Conservation (phyloP, 2,797 vertebrate genomes). For the Vireo griseus region DNA sequence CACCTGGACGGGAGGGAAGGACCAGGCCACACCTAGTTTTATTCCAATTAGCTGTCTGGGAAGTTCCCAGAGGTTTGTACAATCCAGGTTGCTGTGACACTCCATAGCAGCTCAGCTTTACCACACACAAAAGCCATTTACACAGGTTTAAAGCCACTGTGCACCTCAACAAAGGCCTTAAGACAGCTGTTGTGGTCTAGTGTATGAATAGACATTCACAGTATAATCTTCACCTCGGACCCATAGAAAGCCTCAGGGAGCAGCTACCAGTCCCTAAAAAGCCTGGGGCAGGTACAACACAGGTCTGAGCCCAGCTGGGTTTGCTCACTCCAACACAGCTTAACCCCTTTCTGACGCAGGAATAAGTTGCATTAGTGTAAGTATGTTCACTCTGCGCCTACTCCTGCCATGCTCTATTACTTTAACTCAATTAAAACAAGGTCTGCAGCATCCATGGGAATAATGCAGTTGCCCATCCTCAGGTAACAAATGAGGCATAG, state of each 20-base stretch:
- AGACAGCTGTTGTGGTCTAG: neutral
- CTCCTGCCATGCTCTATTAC: neutral
- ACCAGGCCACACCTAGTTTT: neutral
- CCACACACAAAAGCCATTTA: neutral
- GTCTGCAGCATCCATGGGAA: neutral
- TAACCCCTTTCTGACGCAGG: neutral
- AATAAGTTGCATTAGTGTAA: neutral
- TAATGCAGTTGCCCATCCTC: neutral
- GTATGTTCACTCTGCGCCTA: neutral
- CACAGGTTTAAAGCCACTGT: neutral
- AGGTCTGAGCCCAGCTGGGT: neutral
- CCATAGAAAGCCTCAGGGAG: neutral
- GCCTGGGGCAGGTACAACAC: rapidly evolving
- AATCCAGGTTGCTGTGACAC: neutral
- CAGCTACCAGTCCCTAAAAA: neutral
- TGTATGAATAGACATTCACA: neutral
- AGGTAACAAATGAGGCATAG: neutral
- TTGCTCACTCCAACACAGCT: neutral
- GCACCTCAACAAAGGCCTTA: neutral
- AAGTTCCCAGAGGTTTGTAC: neutral
- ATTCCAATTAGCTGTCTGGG: neutral
- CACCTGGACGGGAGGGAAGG: neutral
- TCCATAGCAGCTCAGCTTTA: neutral
- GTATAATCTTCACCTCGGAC: neutral
- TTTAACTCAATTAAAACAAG: neutral